Evolutionary conservation across 2,797 vertebrate genomes (phyloP).

Genomic region (Cossypha niveicapilla): DNA sequence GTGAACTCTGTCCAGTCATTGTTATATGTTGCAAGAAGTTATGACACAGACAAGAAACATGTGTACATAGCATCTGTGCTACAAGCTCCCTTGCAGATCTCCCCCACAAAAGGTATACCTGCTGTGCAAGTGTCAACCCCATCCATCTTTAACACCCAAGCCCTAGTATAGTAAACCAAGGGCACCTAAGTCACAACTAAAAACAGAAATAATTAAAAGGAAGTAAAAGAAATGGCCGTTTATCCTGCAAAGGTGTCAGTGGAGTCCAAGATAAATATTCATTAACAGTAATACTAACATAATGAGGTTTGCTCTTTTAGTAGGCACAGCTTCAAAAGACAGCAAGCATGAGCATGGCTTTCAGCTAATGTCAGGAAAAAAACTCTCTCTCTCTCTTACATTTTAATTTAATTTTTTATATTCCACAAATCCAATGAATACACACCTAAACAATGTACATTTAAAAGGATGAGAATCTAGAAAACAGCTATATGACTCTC

Average conservation of each 20-base stretch:
- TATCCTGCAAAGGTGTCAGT: neutral
- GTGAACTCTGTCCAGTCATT: constrained; percentile 17
- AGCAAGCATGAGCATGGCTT: neutral
- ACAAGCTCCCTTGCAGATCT: neutral
- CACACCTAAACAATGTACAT: neutral
- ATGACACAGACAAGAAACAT: neutral
- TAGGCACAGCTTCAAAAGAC: neutral
- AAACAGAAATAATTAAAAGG: neutral
- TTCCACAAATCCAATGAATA: neutral
- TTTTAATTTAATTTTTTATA: neutral
- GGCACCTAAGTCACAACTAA: neutral
- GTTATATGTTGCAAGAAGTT: constrained; percentile 3
- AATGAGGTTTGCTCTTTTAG: neutral
- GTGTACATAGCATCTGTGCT: neutral
- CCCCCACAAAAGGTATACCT: neutral
- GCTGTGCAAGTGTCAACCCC: neutral
- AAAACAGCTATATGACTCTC: neutral
- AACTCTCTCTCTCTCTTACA: neutral
- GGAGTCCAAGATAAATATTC: neutral
- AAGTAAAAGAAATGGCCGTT: neutral
- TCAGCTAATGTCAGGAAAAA: neutral
- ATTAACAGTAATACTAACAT: neutral
- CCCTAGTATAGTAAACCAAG: neutral
- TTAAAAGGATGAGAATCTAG: neutral
- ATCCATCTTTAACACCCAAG: neutral